phyloP scores from a whole-genome alignment of 2,113 vertebrate species.

The Murina feae region DNA sequence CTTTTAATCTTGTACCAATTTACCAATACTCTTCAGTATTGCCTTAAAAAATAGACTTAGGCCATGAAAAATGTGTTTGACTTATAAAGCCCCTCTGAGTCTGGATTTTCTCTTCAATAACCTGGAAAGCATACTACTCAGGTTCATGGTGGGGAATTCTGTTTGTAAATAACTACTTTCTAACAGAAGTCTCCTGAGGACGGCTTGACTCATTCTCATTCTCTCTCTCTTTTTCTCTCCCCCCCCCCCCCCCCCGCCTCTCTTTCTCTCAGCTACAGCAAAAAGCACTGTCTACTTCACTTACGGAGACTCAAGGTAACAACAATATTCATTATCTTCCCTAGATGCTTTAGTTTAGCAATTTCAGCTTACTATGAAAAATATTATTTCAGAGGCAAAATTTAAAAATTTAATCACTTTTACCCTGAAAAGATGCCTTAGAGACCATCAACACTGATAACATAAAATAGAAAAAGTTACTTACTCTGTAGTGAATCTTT shows the following conservation, averaged over 20 bases:
- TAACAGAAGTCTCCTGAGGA: slow-evolving; percentile 64
- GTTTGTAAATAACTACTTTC: slow-evolving; percentile 67
- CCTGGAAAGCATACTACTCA: slow-evolving; percentile 60
- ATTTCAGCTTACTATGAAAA: slow-evolving; percentile 39
- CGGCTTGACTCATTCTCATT: slow-evolving; percentile 42
- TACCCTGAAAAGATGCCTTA: slow-evolving; percentile 17
- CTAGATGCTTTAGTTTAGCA: slow-evolving; percentile 57
- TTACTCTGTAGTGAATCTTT: neutral
- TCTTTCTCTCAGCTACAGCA: slow-evolving; percentile 29
- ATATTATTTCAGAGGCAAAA: neutral
- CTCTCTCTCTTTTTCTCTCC: no score
- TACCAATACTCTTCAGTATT: slow-evolving; percentile 71
- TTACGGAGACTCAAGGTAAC: slow-evolving; percentile 64
- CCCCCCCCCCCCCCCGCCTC: neutral
- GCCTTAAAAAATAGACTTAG: slow-evolving; percentile 72
- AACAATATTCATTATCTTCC: slow-evolving; percentile 57
- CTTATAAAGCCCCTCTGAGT: slow-evolving; percentile 67
- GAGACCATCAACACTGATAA: neutral
- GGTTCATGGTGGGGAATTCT: slow-evolving; percentile 59
- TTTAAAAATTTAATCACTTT: neutral
- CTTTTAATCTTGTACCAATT: slow-evolving; percentile 72
- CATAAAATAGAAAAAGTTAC: neutral
- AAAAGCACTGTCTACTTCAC: slow-evolving; percentile 65
- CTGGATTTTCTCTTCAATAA: slow-evolving; percentile 78
- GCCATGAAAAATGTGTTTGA: slow-evolving; percentile 74